Percentiles rank a stretch among this genome's conserved stretches.
phyloP scores from a whole-genome alignment of 2,888 invertebrate genomes.

The Troglohyphantes excavatus region DNA sequence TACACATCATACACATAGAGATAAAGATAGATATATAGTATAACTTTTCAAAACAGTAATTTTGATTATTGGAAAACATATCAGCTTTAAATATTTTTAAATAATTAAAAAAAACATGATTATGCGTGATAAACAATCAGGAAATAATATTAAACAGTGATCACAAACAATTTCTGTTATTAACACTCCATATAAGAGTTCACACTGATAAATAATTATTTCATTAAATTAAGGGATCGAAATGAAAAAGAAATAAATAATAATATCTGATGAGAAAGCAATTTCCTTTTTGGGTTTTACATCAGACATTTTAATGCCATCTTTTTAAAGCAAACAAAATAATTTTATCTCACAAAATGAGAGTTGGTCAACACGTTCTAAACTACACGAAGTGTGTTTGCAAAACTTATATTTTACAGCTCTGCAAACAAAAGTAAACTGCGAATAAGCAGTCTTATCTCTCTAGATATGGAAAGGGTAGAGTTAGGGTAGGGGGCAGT shows the following conservation, averaged over 20 bases:
- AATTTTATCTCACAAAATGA: constrained; percentile 35
- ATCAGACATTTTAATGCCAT: background rate
- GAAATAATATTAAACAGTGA: too few species aligned
- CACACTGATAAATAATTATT: background rate
- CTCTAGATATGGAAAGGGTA: background rate
- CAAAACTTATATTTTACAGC: constrained; percentile 26
- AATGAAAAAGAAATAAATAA: background rate
- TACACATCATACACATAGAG: too few species aligned
- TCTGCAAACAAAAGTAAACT: constrained; percentile 50
- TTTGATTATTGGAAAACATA: too few species aligned
- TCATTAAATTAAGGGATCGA: background rate
- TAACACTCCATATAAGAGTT: too few species aligned
- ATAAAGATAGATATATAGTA: too few species aligned
- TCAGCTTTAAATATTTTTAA: too few species aligned
- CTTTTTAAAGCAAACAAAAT: background rate
- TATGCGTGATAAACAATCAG: too few species aligned
- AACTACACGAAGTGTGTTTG: background rate
- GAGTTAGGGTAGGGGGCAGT: background rate
- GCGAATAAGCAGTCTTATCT: constrained; percentile 48
- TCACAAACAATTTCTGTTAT: too few species aligned
- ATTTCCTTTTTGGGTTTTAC: background rate
- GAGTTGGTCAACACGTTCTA: constrained; percentile 19
- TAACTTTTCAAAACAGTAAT: too few species aligned
- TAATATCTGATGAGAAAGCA: background rate
- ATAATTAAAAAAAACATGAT: too few species aligned